These are phyloP conservation scores for Poeciliopsis gracilis DNA, from an alignment of 2,797 vertebrate species.

Conservation along the genomic window DNA sequence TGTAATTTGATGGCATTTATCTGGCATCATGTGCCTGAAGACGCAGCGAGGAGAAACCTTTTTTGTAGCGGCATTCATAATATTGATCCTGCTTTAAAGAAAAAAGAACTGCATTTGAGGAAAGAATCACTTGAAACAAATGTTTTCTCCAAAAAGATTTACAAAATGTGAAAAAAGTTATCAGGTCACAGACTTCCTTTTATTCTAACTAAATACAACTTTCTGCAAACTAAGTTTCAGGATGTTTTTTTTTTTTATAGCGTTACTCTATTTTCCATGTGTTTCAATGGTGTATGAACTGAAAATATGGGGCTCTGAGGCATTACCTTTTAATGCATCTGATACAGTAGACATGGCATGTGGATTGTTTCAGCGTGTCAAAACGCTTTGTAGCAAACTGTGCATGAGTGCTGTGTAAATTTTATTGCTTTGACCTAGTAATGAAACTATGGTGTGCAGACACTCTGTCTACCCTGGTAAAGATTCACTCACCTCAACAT, in stretches of 20 bases:
- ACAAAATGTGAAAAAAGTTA: background rate
- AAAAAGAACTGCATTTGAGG: background rate
- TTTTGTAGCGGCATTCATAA: background rate
- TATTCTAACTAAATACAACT: background rate
- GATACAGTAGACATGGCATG: background rate
- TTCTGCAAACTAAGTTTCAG: background rate
- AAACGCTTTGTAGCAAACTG: background rate
- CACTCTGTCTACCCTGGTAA: background rate
- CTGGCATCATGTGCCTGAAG: background rate
- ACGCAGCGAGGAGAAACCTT: background rate
- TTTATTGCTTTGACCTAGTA: background rate
- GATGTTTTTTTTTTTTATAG: background rate
- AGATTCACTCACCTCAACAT: background rate
- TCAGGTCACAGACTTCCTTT: background rate
- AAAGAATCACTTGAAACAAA: background rate
- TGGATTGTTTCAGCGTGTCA: background rate
- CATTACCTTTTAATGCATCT: background rate
- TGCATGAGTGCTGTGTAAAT: background rate
- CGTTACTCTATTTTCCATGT: background rate
- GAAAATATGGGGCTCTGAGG: background rate
- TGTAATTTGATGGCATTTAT: background rate
- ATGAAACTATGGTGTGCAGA: background rate
- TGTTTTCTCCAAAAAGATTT: background rate
- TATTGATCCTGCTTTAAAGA: background rate
- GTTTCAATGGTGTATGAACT: background rate